Percentiles rank a stretch among this genome's conserved stretches.
These are phyloP conservation scores for Spicauda simplicius DNA, from an alignment of 2,888 invertebrate species.

Conservation along the genomic window DNA sequence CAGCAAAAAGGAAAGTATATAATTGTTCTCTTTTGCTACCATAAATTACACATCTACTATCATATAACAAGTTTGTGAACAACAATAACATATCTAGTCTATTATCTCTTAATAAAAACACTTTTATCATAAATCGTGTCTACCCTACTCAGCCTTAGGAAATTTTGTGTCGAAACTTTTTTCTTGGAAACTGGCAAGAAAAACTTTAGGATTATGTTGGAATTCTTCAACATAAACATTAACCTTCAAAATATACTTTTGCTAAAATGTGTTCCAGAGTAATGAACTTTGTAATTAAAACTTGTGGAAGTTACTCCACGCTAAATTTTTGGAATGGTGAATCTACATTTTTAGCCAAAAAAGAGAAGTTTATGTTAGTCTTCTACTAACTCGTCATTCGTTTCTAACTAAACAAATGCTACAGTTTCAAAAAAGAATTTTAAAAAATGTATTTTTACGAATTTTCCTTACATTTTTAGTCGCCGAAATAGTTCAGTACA, in stretches of 20 bases:
- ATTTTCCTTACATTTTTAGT: neutral
- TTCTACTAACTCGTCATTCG: too few species aligned
- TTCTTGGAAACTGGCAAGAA: neutral
- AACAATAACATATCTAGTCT: conserved; percentile 1
- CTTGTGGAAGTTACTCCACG: neutral
- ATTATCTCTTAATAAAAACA: conserved; percentile 13
- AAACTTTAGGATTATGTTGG: conserved; percentile 9
- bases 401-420: too few species aligned
- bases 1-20: too few species aligned
- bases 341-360: neutral
- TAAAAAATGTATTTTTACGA: too few species aligned
- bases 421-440: too few species aligned
- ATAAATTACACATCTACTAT: neutral
- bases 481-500: neutral
- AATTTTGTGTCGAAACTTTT: conserved; percentile 10
- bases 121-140: conserved; percentile 12
- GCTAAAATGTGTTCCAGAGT: conserved; percentile 2
- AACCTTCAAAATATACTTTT: neutral
- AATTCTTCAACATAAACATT: conserved; percentile 6
- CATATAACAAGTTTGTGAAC: conserved; percentile 3
- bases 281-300: conserved; percentile 9
- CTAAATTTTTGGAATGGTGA: neutral
- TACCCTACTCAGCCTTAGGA: conserved; percentile 2
- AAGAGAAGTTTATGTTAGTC: neutral
- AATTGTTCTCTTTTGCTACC: too few species aligned